A percentile compares a stretch with the other conserved stretches of the same genome.
Evolutionary conservation across 1,140 invertebrate genomes (phyloP).

Genomic region (Psilanteris sp.): DNA sequence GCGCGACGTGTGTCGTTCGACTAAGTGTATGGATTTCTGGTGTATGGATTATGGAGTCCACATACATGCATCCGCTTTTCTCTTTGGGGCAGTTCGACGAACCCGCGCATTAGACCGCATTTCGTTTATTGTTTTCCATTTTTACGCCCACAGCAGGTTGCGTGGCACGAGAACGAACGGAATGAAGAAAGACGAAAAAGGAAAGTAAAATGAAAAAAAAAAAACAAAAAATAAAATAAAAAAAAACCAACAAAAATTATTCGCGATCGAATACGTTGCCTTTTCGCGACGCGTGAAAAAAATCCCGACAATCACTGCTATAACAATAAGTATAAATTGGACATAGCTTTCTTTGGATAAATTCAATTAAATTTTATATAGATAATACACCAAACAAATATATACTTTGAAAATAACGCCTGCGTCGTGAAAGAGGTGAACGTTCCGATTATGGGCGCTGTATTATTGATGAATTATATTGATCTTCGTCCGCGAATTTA

Average conservation of each 20-base stretch:
- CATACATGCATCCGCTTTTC: constrained; percentile 23
- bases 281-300: no score
- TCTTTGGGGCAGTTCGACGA: constrained; percentile 49
- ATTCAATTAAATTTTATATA: constrained; percentile 8
- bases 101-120: constrained; percentile 40
- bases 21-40: constrained; percentile 44
- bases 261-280: no score
- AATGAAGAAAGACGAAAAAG: no score
- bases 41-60: no score
- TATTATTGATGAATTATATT: constrained; percentile 37
- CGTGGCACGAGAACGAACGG: no score
- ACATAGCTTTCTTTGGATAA: no score
- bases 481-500: constrained; percentile 17
- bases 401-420: background rate
- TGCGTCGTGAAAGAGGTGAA: constrained; percentile 13
- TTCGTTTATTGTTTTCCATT: constrained; percentile 34
- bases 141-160: constrained; percentile 15
- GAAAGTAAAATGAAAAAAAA: no score
- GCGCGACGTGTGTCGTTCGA: constrained; percentile 21
- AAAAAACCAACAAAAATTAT: no score
- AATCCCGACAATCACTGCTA: no score
- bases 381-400: background rate
- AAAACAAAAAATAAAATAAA: no score
- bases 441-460: constrained; percentile 12
- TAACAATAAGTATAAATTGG: no score